phyloP scores from a whole-genome alignment of 2,888 invertebrate genomes.

The Iselma pallidipennis region DNA sequence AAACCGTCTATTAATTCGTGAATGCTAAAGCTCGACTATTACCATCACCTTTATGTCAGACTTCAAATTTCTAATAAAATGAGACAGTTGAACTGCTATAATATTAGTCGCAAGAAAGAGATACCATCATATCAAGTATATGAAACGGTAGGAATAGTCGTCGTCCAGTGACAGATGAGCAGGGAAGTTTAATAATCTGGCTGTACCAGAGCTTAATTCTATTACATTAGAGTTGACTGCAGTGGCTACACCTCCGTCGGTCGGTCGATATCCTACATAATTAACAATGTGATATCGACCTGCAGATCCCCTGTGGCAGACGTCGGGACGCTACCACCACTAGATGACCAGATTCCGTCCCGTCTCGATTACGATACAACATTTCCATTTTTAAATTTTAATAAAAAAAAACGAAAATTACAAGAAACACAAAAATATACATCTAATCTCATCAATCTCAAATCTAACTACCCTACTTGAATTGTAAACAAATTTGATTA shows the following conservation, averaged over 20 bases:
- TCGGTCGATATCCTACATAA: slow-evolving; percentile 55
- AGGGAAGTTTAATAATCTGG: slow-evolving; percentile 50
- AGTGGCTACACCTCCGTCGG: slow-evolving; percentile 49
- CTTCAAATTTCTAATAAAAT: background rate
- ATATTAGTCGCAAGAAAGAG: too few relatives aligned
- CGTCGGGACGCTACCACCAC: slow-evolving; percentile 16
- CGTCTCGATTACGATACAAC: background rate
- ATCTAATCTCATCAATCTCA: background rate
- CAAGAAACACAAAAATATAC: background rate
- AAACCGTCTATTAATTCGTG: too few relatives aligned
- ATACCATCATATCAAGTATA: too few relatives aligned
- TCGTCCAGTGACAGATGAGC: slow-evolving; percentile 29
- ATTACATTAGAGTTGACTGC: slow-evolving; percentile 52
- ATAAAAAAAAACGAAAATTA: background rate
- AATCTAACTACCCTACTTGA: too few relatives aligned
- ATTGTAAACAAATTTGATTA: background rate
- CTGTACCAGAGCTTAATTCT: slow-evolving; percentile 51
- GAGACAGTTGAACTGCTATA: background rate
- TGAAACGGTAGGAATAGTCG: too few relatives aligned
- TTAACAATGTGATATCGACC: slow-evolving; percentile 56
- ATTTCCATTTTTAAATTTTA: background rate
- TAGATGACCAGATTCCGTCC: slow-evolving; percentile 22
- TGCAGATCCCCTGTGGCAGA: slow-evolving; percentile 39
- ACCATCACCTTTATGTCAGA: too few relatives aligned
- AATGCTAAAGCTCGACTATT: too few relatives aligned